phyloP scores from a whole-genome alignment of 2,113 vertebrate genomes.

The Alosa alosa region DNA sequence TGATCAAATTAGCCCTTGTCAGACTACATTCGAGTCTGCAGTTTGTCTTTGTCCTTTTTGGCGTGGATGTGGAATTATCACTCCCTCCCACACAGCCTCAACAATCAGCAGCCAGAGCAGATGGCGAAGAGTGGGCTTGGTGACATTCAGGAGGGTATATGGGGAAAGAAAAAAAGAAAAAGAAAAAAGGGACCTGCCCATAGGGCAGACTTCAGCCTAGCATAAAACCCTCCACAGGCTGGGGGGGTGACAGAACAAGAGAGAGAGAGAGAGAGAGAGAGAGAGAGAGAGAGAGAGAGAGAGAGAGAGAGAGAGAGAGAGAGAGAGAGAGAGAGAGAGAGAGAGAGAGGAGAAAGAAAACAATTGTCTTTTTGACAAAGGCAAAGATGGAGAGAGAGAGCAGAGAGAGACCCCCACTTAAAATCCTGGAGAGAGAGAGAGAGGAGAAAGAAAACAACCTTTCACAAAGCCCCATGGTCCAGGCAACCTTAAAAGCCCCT shows the following conservation, averaged over 20 bases:
- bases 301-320: too few species aligned
- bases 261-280: not conserved
- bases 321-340: not conserved
- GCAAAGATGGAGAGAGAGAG: too few species aligned
- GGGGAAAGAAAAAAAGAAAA: not conserved
- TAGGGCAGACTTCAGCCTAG: not conserved
- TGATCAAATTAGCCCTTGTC: not conserved
- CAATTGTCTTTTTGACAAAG: not conserved
- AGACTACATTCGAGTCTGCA: not conserved
- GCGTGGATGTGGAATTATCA: not conserved
- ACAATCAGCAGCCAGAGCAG: not conserved
- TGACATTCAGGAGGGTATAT: not conserved
- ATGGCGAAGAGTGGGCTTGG: not conserved
- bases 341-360: not conserved
- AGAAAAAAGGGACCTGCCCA: not conserved
- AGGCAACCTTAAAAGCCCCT: too few species aligned
- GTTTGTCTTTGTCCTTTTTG: not conserved
- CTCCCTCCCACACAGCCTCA: not conserved
- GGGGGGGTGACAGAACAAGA: not conserved
- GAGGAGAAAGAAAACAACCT: too few species aligned
- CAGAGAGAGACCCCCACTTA: not conserved
- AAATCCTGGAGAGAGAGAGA: too few species aligned
- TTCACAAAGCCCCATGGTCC: too few species aligned
- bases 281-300: not conserved
- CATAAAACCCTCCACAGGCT: not conserved